Percentiles rank a stretch among this genome's conserved stretches.
Conservation (phyloP, 2,113 vertebrate genomes). For the Pomatorhinus ruficollis region DNA sequence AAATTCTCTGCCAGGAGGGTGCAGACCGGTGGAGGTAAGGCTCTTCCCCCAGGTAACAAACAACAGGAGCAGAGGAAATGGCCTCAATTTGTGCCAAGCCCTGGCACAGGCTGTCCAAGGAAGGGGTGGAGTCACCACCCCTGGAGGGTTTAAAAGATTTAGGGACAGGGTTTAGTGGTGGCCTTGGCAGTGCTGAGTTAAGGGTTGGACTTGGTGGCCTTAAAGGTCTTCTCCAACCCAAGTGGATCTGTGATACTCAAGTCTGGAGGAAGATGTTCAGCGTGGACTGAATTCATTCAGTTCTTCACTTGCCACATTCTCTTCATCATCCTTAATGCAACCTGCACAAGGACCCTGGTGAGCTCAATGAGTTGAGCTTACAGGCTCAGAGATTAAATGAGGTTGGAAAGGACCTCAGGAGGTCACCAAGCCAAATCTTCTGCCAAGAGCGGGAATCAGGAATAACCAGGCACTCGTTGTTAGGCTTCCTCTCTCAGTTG, state of each 20-base stretch:
- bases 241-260: neutral
- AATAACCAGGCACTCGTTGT: fast-evolving
- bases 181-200: neutral
- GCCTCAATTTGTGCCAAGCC: neutral
- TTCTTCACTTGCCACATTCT: neutral
- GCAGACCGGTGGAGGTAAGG: neutral
- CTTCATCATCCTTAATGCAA: neutral
- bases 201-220: neutral
- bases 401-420: neutral
- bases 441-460: neutral
- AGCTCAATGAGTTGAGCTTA: neutral
- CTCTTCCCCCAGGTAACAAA: neutral
- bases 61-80: neutral
- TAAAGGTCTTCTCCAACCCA: neutral
- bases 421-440: neutral
- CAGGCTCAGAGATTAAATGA: neutral
- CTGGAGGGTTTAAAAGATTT: neutral
- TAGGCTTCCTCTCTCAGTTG: neutral
- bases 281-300: fast-evolving
- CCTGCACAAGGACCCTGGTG: neutral
- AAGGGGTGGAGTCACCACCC: neutral
- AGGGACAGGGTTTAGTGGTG: neutral
- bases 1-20: neutral
- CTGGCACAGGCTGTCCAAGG: neutral
- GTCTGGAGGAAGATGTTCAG: neutral